These are phyloP conservation scores for Botia almorhae DNA, from an alignment of 2,797 vertebrate species.

Conservation along the genomic window DNA sequence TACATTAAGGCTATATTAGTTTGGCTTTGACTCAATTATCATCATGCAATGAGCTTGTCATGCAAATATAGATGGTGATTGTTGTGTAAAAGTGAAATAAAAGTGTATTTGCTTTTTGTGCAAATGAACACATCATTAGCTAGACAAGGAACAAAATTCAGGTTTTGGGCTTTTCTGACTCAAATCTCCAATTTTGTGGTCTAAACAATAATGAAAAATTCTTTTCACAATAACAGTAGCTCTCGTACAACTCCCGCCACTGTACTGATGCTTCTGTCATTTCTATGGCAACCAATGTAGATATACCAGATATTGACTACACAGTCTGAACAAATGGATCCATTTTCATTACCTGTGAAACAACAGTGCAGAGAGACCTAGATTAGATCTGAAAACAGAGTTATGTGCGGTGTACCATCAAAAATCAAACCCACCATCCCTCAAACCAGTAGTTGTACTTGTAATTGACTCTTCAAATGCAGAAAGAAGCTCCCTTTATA, in stretches of 20 bases:
- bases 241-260: background rate
- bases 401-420: background rate
- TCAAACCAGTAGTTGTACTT: background rate
- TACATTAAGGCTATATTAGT: background rate
- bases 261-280: background rate
- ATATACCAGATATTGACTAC: background rate
- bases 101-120: too few relatives aligned
- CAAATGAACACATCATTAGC: too few relatives aligned
- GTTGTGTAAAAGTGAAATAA: background rate
- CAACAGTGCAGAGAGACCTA: background rate
- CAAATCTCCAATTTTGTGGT: background rate
- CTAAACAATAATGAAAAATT: background rate
- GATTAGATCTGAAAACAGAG: slow-evolving; percentile 5
- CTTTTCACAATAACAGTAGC: background rate
- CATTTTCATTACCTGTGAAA: background rate
- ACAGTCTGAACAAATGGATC: slow-evolving; percentile 1
- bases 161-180: too few relatives aligned
- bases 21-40: background rate
- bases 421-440: background rate
- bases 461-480: background rate
- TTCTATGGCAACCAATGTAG: background rate
- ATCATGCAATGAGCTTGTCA: background rate
- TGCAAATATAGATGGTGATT: background rate
- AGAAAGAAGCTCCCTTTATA: background rate
- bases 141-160: too few relatives aligned